Evolutionary conservation across 2,113 vertebrate species (phyloP).

Genomic region (Aplodontia rufa): DNA sequence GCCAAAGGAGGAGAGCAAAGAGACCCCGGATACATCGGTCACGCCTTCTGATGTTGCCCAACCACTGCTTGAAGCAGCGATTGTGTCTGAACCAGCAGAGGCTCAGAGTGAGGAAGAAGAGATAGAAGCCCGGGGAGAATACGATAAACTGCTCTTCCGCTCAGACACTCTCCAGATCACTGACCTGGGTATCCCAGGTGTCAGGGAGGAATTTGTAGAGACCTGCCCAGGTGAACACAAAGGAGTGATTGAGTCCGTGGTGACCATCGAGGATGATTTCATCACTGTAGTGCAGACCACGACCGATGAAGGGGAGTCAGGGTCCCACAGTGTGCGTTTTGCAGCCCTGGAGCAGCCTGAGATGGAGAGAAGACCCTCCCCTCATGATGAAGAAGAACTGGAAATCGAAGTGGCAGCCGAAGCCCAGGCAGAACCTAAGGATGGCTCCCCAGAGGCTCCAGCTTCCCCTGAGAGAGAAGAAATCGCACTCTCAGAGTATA

Average conservation of each 20-base stretch:
- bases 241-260: slow-evolving; percentile 95
- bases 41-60: slow-evolving; percentile 71
- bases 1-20: slow-evolving; percentile 71
- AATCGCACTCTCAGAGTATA: slow-evolving; percentile 88
- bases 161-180: slow-evolving; percentile 79
- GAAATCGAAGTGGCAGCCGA: slow-evolving; percentile 81
- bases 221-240: slow-evolving; percentile 84
- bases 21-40: slow-evolving; percentile 65
- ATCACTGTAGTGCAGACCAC: slow-evolving; percentile 97
- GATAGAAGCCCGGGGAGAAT: slow-evolving; percentile 81
- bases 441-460: slow-evolving; percentile 86
- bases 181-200: slow-evolving; percentile 70
- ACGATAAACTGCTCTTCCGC: slow-evolving; percentile 81
- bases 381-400: slow-evolving; percentile 82
- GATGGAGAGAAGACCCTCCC: slow-evolving; percentile 79
- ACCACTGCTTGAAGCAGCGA: slow-evolving; percentile 64
- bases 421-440: slow-evolving; percentile 88
- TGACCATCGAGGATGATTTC: slow-evolving; percentile 98
- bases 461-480: slow-evolving; percentile 86
- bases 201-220: slow-evolving; percentile 75
- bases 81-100: slow-evolving; percentile 47
- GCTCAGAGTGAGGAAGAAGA: slow-evolving; percentile 75
- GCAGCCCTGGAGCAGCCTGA: slow-evolving; percentile 88
- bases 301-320: slow-evolving; percentile 93
- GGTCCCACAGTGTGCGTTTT: slow-evolving; percentile 95